Evolutionary conservation across 2,797 vertebrate genomes (phyloP).

Genomic region (Meda fulgida): DNA sequence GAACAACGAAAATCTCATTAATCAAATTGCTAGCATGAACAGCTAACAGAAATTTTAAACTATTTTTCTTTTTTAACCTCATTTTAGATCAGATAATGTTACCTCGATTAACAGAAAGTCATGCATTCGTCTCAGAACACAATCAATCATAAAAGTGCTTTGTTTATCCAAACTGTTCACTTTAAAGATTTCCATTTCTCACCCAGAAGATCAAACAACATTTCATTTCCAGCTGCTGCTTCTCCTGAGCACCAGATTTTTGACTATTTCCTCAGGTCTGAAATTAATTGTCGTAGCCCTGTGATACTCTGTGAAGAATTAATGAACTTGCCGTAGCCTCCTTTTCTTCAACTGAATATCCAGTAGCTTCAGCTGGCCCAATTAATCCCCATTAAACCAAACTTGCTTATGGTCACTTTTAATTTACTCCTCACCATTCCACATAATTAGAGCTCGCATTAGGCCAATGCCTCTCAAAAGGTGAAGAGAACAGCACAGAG

Average conservation of each 20-base stretch:
- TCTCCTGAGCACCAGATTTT: conserved; percentile 26
- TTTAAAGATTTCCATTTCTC: conserved; percentile 31
- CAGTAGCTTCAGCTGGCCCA: conserved; percentile 63
- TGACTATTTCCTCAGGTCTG: conserved; percentile 46
- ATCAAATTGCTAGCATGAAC: not conserved
- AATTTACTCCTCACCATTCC: conserved; percentile 68
- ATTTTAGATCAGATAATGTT: not conserved
- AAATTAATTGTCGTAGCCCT: conserved; percentile 52
- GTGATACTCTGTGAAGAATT: conserved; percentile 36
- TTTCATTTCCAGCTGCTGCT: conserved; percentile 44
- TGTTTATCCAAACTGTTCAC: conserved; percentile 32
- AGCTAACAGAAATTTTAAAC: not conserved
- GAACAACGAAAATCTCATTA: not conserved
- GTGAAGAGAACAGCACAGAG: conserved; percentile 29
- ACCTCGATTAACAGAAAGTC: not conserved
- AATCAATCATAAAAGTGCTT: conserved; percentile 19
- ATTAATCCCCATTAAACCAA: conserved; percentile 68
- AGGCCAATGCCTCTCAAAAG: conserved; percentile 59
- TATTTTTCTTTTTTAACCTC: not conserved
- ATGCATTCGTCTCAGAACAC: conserved; percentile 18
- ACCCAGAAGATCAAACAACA: conserved; percentile 29
- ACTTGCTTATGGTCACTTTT: conserved; percentile 71
- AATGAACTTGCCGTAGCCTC: conserved; percentile 28
- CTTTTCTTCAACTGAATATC: conserved; percentile 62
- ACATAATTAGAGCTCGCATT: conserved; percentile 69